phyloP scores from a whole-genome alignment of 2,888 invertebrate species.

The Xestia rhomboidea region DNA sequence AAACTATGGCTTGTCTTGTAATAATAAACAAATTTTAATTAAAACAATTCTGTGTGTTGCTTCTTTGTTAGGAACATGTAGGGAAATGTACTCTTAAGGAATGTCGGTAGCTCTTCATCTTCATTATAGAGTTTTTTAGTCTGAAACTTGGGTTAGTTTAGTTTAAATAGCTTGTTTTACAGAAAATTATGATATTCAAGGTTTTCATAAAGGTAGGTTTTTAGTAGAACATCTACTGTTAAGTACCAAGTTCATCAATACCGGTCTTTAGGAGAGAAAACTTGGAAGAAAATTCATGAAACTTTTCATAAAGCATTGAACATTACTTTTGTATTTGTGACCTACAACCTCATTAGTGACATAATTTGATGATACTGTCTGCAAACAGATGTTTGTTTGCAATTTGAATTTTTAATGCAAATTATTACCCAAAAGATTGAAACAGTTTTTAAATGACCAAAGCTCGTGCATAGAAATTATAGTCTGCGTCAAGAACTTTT shows the following conservation, averaged over 20 bases:
- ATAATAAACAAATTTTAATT: slow-evolving; percentile 65
- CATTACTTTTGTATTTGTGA: background rate
- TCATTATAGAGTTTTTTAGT: slow-evolving; percentile 4
- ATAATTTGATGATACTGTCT: background rate
- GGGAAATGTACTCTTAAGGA: slow-evolving; percentile 16
- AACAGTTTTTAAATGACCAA: background rate
- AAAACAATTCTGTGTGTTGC: slow-evolving; percentile 48
- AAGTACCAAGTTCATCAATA: background rate
- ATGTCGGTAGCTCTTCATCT: slow-evolving; percentile 13
- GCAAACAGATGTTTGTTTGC: background rate
- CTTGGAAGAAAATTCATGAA: background rate
- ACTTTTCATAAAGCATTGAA: background rate
- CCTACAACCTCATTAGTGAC: background rate
- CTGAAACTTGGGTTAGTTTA: background rate
- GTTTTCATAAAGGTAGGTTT: background rate
- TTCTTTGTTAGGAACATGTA: slow-evolving; percentile 25
- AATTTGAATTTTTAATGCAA: background rate
- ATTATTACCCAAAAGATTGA: background rate
- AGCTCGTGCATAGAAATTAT: background rate
- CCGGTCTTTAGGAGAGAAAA: background rate
- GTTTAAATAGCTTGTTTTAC: background rate
- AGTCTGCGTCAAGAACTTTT: slow-evolving; percentile 17
- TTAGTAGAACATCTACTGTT: background rate
- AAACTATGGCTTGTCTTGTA: slow-evolving; percentile 64
- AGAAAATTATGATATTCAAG: background rate